Base-by-base conservation (phyloP, 2,797 vertebrate genomes). In the Manis pentadactyla region DNA sequence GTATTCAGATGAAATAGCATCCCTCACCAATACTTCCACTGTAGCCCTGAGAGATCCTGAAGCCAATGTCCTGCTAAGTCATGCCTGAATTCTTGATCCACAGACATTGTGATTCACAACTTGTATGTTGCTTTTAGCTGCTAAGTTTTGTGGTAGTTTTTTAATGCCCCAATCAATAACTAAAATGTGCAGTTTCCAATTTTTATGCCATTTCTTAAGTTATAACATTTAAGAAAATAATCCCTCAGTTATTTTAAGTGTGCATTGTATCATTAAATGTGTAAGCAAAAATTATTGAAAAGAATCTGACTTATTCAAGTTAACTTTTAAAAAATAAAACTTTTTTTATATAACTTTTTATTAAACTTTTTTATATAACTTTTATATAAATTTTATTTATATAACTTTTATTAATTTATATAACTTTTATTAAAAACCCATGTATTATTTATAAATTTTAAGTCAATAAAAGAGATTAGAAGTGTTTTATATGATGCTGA, bases 251-350 rank as follows among this genome's bases (percentile, higher is more conserved):
- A 71, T 39, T 42, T 63, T 27, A 64, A 61, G 86, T 21, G 17
- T 75, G 29, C 10, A 66, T 55, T 64, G 63, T 63, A 63, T 93
- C 34, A 53, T n/a, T 73, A 71, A 42, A 81, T 53, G 23, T 42
- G n/a, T 75, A 64, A 55, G 46, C 29, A 63, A 63, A 46, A 81
- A 29, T 11, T 27, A 14, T n/a, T 61, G 17, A 55, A 90, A 46
- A 53, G 34, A 79, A 18, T 71, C 68, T 49, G 78, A 68, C 57
- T 73, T 55, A 73, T 49, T 74, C 49, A 83, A 49, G 74, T 89
- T 49, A 46, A 64, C 21, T 73, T 51, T 82, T 64, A 34, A 37
- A 37, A 64, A 82, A 37, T 42, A n/a, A n/a, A n/a, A n/a, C n/a
- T n/a, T n/a, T n/a, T n/a, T n/a, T n/a, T n/a, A n/a, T n/a, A n/a